Conservation (phyloP, 2,888 invertebrate species). For the Dysmachus trigonus region DNA sequence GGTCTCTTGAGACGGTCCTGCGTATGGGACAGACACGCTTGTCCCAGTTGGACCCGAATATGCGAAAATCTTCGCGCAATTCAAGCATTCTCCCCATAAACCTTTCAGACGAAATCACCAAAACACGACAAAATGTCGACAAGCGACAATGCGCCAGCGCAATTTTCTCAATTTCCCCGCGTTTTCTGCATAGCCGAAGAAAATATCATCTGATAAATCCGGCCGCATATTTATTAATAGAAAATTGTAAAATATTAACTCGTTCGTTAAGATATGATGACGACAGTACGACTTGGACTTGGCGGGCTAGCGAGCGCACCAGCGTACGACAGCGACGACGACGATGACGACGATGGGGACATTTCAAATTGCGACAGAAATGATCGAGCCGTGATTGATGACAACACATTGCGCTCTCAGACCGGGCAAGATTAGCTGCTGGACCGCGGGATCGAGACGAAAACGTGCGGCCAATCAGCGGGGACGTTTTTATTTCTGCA, state of each 20-base stretch:
- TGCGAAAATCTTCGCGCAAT: background rate
- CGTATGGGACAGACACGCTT: background rate
- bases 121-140: background rate
- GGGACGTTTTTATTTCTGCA: background rate
- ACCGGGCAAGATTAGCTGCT: background rate
- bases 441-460: background rate
- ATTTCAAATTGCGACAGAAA: slow-evolving; percentile 3
- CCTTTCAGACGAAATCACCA: background rate
- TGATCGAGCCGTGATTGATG: slow-evolving; percentile 42
- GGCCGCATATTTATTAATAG: slow-evolving; percentile 61
- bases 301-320: background rate
- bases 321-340: background rate
- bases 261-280: slow-evolving; percentile 61
- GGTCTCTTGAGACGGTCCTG: background rate
- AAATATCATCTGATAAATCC: slow-evolving; percentile 33
- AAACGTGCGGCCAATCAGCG: background rate
- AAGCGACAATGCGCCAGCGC: background rate
- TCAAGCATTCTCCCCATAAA: background rate
- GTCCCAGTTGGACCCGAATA: background rate
- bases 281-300: slow-evolving; percentile 47
- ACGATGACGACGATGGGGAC: slow-evolving; percentile 18
- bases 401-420: slow-evolving; percentile 21
- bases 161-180: slow-evolving; percentile 19
- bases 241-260: slow-evolving; percentile 65
- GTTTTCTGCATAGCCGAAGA: background rate